phyloP scores from a whole-genome alignment of 1,140 invertebrate genomes.

The Habropoda laboriosa region DNA sequence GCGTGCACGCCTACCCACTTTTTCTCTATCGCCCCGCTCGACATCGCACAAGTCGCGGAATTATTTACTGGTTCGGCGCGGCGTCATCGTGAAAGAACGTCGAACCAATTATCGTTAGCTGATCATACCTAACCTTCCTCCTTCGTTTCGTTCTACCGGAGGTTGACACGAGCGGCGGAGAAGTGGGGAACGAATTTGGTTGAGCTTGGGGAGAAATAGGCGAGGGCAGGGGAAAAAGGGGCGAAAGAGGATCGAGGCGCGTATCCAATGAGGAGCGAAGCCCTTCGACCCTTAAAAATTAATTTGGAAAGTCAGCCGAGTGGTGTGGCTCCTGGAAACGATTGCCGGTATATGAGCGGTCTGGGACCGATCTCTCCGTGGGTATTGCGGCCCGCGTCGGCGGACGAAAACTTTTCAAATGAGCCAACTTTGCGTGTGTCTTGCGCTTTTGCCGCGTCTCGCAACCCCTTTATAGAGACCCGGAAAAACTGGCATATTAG shows the following conservation, averaged over 20 bases:
- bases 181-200: no score
- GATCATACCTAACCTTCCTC: no score
- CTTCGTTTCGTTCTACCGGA: no score
- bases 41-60: background rate
- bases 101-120: conserved; percentile 15
- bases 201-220: background rate
- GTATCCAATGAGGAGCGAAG: conserved; percentile 32
- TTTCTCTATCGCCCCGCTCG: background rate
- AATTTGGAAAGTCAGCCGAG: conserved; percentile 72
- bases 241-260: conserved; percentile 34
- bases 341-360: conserved; percentile 47
- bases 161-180: background rate
- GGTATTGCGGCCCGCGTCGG: conserved; percentile 56
- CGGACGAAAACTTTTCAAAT: conserved; percentile 73
- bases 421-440: conserved; percentile 77
- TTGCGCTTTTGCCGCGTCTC: conserved; percentile 66
- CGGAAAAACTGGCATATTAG: conserved; percentile 72
- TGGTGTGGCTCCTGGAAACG: conserved; percentile 39
- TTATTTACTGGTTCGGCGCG: background rate
- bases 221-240: background rate
- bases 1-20: background rate
- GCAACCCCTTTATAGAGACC: conserved; percentile 47
- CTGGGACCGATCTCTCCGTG: background rate
- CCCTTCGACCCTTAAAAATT: conserved; percentile 73
- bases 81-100: conserved; percentile 27